A percentile compares a stretch with the other conserved stretches of the same genome.
These are phyloP conservation scores for Lymantria dispar DNA, from an alignment of 2,888 invertebrate species.

Conservation along the genomic window DNA sequence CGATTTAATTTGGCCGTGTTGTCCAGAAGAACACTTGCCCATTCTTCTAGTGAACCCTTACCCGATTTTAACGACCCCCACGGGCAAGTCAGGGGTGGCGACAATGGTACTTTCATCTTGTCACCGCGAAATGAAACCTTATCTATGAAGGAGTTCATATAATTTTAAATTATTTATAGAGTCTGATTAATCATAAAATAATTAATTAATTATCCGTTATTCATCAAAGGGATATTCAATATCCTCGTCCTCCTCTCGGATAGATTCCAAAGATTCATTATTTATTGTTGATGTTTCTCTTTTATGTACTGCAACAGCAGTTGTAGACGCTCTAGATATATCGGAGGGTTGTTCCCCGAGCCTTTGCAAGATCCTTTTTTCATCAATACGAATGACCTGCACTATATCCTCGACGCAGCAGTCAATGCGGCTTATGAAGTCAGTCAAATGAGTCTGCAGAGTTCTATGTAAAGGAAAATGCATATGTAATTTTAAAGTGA, in stretches of 20 bases:
- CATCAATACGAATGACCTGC: constrained; percentile 54
- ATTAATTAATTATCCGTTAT: constrained; percentile 1
- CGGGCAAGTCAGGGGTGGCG: too few relatives aligned
- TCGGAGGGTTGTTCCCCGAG: constrained; percentile 35
- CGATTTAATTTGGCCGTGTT: too few relatives aligned
- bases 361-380: constrained; percentile 49
- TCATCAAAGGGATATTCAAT: constrained; percentile 51
- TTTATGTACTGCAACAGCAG: background rate
- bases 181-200: too few relatives aligned
- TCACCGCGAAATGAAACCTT: too few relatives aligned
- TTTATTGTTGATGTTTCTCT: background rate
- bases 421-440: constrained; percentile 50
- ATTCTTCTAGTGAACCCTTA: too few relatives aligned
- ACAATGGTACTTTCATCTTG: too few relatives aligned
- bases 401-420: constrained; percentile 53
- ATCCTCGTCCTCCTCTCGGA: constrained; percentile 56
- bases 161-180: too few relatives aligned
- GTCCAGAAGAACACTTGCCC: too few relatives aligned
- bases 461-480: background rate
- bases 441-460: constrained; percentile 47
- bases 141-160: too few relatives aligned
- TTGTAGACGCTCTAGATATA: constrained; percentile 13
- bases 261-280: constrained; percentile 40
- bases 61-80: too few relatives aligned
- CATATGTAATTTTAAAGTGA: background rate